Conservation (phyloP, 2,113 vertebrate species). For the Heloderma charlesbogerti region DNA sequence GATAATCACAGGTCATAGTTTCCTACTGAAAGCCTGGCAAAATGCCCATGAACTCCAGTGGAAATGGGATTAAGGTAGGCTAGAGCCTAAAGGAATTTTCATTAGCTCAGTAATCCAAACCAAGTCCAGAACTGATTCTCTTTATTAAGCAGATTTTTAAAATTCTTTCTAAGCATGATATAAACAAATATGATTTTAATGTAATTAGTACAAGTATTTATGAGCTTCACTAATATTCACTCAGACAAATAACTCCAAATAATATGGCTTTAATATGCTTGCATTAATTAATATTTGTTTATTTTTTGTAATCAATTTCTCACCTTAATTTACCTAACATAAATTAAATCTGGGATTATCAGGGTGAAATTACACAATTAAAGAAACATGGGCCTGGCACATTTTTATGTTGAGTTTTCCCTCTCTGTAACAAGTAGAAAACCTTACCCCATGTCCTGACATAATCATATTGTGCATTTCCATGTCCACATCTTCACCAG, state of each 20-base stretch:
- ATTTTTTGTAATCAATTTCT: background rate
- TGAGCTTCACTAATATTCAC: background rate
- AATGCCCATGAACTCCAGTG: background rate
- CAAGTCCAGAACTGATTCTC: background rate
- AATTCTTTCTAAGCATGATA: background rate
- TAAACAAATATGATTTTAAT: background rate
- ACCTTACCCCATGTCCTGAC: background rate
- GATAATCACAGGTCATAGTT: background rate
- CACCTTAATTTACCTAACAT: background rate
- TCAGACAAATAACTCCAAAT: background rate
- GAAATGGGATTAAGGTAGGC: background rate
- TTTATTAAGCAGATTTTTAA: conserved; percentile 10
- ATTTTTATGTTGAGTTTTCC: background rate
- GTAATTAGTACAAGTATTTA: background rate
- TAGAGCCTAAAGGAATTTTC: conserved; percentile 5
- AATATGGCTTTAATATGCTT: background rate
- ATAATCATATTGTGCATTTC: background rate
- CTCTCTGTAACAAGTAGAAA: background rate
- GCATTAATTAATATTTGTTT: background rate
- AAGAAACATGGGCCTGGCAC: background rate
- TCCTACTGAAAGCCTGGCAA: background rate
- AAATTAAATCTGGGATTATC: background rate
- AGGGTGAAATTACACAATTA: background rate
- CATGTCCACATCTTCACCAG: background rate
- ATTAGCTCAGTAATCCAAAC: conserved; percentile 5